Evolutionary conservation across 1,140 invertebrate genomes (phyloP).

Genomic region (Melitaea cinxia): DNA sequence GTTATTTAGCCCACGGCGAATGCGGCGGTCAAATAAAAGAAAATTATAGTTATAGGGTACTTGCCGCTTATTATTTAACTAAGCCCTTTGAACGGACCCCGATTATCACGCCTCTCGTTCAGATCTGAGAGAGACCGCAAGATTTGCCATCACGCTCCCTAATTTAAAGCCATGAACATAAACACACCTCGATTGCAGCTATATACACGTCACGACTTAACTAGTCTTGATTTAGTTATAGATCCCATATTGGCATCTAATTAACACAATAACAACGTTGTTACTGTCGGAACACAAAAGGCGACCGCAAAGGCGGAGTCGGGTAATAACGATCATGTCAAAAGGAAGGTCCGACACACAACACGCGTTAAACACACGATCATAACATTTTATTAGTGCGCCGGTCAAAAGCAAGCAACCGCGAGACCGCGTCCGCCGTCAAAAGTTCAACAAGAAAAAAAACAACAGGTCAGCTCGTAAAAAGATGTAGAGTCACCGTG

Average conservation of each 20-base stretch:
- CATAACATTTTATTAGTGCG: constrained; percentile 81
- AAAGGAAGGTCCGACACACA: constrained; percentile 78
- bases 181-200: constrained; percentile 44
- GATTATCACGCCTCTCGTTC: constrained; percentile 65
- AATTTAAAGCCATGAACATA: constrained; percentile 55
- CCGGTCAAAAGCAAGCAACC: constrained; percentile 79
- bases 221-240: constrained; percentile 65
- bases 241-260: constrained; percentile 64
- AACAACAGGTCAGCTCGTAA: constrained; percentile 78
- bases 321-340: constrained; percentile 79
- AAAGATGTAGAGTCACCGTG: constrained; percentile 73
- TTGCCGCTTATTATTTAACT: constrained; percentile 79
- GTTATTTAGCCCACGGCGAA: constrained; percentile 57
- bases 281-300: constrained; percentile 69
- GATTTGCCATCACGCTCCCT: constrained; percentile 16
- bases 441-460: constrained; percentile 77
- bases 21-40: constrained; percentile 73
- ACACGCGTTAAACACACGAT: constrained; percentile 80
- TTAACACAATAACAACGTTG: constrained; percentile 79
- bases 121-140: constrained; percentile 31
- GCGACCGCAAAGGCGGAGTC: constrained; percentile 72
- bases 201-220: constrained; percentile 43
- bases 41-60: constrained; percentile 77
- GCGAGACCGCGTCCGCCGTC: constrained; percentile 74
- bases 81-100: constrained; percentile 63